Evolutionary conservation across 2,797 vertebrate species (phyloP).

Genomic region (Lutjanus argentimaculatus): DNA sequence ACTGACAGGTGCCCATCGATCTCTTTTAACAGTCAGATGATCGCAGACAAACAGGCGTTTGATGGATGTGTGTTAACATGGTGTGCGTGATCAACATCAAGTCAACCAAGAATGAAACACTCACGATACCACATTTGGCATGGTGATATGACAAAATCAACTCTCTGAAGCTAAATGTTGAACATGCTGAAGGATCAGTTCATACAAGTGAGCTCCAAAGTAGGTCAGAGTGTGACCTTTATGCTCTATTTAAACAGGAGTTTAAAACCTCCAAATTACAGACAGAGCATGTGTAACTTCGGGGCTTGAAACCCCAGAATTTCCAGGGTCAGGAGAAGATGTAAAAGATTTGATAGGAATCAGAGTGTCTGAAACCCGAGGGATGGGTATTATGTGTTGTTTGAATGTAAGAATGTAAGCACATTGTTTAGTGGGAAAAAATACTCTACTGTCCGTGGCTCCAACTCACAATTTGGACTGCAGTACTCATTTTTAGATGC

Average conservation of each 20-base stretch:
- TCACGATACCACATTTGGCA: neutral
- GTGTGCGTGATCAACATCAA: neutral
- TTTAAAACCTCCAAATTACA: neutral
- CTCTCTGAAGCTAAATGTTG: neutral
- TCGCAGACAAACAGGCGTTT: conserved; percentile 21
- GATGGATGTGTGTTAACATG: conserved; percentile 32
- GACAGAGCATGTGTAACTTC: neutral
- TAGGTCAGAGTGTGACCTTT: neutral
- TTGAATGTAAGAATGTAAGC: neutral
- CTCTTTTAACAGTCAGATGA: conserved; percentile 6
- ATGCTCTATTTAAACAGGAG: neutral
- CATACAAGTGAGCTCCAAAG: neutral
- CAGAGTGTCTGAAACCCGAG: neutral
- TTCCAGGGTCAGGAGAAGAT: neutral
- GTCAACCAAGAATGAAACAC: neutral
- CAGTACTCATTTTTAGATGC: too few relatives aligned
- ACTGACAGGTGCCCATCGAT: conserved; percentile 41
- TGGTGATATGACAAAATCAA: neutral
- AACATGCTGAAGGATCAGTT: neutral
- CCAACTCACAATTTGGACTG: too few relatives aligned
- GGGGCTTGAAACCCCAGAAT: neutral
- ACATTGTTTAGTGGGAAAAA: neutral
- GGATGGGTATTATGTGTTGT: too few relatives aligned
- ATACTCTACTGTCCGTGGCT: too few relatives aligned
- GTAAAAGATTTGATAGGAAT: neutral